phyloP scores from a whole-genome alignment of 2,888 invertebrate species.

The Lordiphosa andalusiaca region DNA sequence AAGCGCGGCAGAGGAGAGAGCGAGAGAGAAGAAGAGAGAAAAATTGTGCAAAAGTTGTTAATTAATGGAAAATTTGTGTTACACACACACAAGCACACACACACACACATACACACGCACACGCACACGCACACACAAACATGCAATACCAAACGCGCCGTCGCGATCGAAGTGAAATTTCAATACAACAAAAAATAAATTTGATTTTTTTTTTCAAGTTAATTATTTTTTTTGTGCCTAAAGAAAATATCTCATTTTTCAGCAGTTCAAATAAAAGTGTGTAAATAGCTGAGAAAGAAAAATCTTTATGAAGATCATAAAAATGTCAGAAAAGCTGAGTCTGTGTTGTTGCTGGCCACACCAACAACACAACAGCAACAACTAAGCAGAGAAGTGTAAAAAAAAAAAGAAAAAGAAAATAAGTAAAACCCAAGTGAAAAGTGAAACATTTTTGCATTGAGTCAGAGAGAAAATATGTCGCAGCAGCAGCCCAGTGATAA shows the following conservation, averaged over 20 bases:
- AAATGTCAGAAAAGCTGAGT: constrained; percentile 1
- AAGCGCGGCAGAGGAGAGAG: constrained; percentile 9
- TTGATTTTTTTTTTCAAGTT: no score
- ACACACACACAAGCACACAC: constrained; percentile 1
- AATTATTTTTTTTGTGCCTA: neutral
- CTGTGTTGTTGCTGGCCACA: constrained; percentile 22
- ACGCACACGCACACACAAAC: no score
- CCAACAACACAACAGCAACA: constrained; percentile 15
- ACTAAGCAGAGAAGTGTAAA: constrained; percentile 1
- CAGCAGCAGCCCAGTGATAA: constrained; percentile 58
- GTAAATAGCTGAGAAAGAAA: constrained; percentile 3
- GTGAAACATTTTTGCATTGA: constrained; percentile 30
- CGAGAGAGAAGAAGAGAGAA: constrained; percentile 8
- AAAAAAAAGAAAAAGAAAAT: constrained; percentile 5
- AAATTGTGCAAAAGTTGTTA: constrained; percentile 38
- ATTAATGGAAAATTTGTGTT: constrained; percentile 37
- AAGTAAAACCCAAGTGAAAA: constrained; percentile 17
- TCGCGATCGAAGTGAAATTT: neutral
- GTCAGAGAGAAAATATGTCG: constrained; percentile 44
- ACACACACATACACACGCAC: neutral
- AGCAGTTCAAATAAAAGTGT: constrained; percentile 3
- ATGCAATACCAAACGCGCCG: neutral
- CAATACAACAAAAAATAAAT: neutral
- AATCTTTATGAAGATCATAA: constrained; percentile 2
- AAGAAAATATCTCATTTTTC: neutral